Evolutionary conservation across 2,888 invertebrate species (phyloP).

Genomic region (Lysandra bellargus): DNA sequence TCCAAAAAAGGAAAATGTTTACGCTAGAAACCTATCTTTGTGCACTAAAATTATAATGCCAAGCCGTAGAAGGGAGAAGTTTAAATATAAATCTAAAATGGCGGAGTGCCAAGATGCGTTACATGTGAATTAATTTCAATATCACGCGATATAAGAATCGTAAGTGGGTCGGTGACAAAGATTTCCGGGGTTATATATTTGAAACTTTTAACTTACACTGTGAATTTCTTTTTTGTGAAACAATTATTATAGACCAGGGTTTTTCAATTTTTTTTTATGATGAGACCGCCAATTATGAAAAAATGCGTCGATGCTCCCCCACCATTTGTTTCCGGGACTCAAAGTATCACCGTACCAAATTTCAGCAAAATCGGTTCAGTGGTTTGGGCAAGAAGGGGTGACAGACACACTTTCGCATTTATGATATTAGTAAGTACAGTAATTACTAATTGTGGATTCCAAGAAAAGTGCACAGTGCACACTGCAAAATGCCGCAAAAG

Average conservation of each 20-base stretch:
- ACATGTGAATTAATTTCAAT: constrained; percentile 45
- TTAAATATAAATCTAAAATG: constrained; percentile 45
- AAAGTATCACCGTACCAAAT: no score
- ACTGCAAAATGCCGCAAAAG: no score
- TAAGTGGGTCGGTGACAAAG: constrained; percentile 44
- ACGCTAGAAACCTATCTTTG: no score
- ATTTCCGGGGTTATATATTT: constrained; percentile 19
- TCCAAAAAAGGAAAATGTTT: background rate
- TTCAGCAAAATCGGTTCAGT: no score
- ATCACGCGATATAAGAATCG: constrained; percentile 43
- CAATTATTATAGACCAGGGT: background rate
- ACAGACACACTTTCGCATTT: no score
- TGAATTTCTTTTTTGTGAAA: background rate
- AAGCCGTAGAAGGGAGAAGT: constrained; percentile 42
- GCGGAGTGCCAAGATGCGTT: constrained; percentile 47
- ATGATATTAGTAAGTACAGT: no score
- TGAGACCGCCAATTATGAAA: no score
- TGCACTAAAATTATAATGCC: background rate
- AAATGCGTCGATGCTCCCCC: no score
- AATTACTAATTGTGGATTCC: no score
- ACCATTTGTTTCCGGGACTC: no score
- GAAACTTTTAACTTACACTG: background rate
- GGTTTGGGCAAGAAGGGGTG: no score
- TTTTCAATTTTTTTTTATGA: background rate
- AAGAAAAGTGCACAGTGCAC: no score